phyloP scores from a whole-genome alignment of 2,113 vertebrate species.

The Cheirogaleus medius region DNA sequence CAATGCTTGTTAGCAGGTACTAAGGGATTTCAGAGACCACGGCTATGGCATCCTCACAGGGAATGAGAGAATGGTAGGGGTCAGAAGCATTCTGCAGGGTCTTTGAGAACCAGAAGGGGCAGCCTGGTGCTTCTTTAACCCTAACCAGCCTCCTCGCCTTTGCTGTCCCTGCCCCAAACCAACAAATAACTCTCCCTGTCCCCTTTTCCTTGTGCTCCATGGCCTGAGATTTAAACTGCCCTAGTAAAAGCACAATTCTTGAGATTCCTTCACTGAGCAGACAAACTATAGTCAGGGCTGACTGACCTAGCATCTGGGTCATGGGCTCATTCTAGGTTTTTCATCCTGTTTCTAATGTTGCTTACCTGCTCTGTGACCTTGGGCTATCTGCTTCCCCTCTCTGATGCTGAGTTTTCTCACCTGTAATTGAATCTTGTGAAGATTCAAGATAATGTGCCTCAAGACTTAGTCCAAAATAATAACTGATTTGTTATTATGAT shows the following conservation, averaged over 20 bases:
- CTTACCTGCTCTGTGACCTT: background rate
- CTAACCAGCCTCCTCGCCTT: background rate
- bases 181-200: background rate
- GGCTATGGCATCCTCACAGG: background rate
- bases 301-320: background rate
- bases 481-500: background rate
- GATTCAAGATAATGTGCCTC: background rate
- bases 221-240: background rate
- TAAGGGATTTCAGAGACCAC: background rate
- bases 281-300: background rate
- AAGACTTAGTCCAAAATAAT: background rate
- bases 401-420: background rate
- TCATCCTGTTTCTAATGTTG: background rate
- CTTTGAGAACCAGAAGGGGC: background rate
- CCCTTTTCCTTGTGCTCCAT: background rate
- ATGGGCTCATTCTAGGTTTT: background rate
- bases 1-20: conserved; percentile 26
- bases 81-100: too few species aligned
- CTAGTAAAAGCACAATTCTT: background rate
- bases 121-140: background rate
- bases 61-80: too few species aligned
- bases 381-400: background rate
- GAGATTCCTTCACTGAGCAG: background rate
- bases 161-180: background rate
- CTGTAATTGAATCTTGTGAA: background rate